Conservation (phyloP, 2,888 invertebrate species). For the Melipona beecheii region DNA sequence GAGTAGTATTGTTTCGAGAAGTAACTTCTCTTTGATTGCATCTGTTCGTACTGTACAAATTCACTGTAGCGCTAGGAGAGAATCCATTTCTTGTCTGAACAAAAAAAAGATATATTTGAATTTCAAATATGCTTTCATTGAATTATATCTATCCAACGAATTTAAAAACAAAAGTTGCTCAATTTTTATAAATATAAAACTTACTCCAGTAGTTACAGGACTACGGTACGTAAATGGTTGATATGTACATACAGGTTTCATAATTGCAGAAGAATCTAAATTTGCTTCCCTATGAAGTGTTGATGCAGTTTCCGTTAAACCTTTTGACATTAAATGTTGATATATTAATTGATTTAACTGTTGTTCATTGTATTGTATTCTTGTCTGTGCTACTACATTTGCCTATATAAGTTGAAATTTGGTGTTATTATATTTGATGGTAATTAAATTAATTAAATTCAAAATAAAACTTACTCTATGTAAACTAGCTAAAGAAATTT, state of each 20-base stretch:
- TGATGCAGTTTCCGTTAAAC: conserved; percentile 90
- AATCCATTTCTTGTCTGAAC: conserved; percentile 76
- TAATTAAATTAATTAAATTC: conserved; percentile 1
- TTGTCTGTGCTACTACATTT: conserved; percentile 97
- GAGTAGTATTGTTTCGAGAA: conserved; percentile 75
- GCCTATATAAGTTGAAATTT: conserved; percentile 86
- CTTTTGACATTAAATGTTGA: conserved; percentile 92
- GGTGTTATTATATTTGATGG: not conserved
- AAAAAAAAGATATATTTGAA: conserved; percentile 22
- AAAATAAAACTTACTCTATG: conserved; percentile 88
- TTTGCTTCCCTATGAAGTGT: conserved; percentile 91
- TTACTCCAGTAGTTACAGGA: conserved; percentile 76
- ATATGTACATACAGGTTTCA: conserved; percentile 80
- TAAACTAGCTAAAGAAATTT: conserved; percentile 94
- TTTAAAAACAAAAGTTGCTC: not conserved
- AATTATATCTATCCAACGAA: not conserved
- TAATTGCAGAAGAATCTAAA: conserved; percentile 86
- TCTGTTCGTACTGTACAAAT: conserved; percentile 80
- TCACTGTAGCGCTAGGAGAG: conserved; percentile 81
- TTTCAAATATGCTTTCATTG: not conserved
- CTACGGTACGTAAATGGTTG: conserved; percentile 81
- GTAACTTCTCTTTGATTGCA: conserved; percentile 75
- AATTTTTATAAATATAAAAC: conserved; percentile 27
- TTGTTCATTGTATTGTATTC: conserved; percentile 96
- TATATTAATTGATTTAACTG: conserved; percentile 96